These are phyloP conservation scores for Penelope pileata DNA, from an alignment of 2,113 vertebrate genomes.

Conservation along the genomic window DNA sequence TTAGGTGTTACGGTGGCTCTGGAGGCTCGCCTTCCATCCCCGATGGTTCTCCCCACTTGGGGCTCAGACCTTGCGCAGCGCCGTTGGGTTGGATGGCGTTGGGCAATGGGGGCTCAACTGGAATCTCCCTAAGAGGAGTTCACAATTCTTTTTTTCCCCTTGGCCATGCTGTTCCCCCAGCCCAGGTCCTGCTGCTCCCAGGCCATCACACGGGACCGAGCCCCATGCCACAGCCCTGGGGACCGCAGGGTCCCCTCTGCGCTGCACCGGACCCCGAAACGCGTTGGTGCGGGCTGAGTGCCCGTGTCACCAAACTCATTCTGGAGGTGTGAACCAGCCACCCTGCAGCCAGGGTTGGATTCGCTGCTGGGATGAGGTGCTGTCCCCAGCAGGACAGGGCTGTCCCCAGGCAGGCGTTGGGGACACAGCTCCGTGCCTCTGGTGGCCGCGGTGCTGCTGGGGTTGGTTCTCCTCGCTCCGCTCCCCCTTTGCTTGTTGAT, in stretches of 20 bases:
- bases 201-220: background rate
- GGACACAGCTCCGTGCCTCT: no score
- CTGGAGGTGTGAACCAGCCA: background rate
- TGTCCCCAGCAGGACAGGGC: no score
- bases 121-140: background rate
- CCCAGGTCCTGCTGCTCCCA: fast-evolving
- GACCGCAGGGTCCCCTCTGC: no score
- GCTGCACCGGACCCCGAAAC: background rate
- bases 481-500: conserved; percentile 39
- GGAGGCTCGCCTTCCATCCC: background rate
- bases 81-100: background rate
- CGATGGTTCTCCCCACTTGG: background rate
- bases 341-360: background rate
- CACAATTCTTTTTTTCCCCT: no score
- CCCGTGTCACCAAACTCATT: no score
- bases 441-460: no score
- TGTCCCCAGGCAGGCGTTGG: no score
- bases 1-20: background rate
- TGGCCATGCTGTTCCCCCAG: fast-evolving
- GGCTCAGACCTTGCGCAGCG: conserved; percentile 19
- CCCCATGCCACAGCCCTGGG: no score
- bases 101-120: no score
- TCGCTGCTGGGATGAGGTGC: no score
- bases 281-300: no score
- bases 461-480: conserved; percentile 35